These are phyloP conservation scores for Phrynosoma platyrhinos DNA, from an alignment of 2,113 vertebrate genomes.

Conservation along the genomic window DNA sequence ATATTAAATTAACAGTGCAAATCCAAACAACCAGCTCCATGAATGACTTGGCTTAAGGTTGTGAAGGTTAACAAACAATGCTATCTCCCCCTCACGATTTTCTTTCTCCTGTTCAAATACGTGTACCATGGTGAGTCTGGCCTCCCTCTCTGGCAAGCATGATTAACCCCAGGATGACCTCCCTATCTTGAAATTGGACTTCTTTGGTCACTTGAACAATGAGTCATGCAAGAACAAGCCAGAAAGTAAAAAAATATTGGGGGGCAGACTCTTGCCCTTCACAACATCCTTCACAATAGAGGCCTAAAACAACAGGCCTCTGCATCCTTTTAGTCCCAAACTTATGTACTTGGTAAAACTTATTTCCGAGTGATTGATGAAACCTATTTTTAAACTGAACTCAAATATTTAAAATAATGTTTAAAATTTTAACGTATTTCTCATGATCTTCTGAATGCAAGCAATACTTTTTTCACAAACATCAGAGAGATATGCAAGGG, in stretches of 20 bases:
- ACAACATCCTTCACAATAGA: not conserved
- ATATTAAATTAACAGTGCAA: not conserved
- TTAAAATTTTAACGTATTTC: not conserved
- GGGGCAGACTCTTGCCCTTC: not conserved
- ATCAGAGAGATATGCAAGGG: not conserved
- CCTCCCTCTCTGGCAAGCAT: not conserved
- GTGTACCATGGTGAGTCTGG: not conserved
- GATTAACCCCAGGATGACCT: not conserved
- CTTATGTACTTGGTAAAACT: too few relatives aligned
- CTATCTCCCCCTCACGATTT: too few relatives aligned
- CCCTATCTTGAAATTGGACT: not conserved
- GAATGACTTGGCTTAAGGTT: too few relatives aligned
- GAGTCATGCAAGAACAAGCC: not conserved
- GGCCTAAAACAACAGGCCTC: not conserved
- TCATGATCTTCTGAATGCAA: not conserved
- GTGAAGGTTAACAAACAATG: too few relatives aligned
- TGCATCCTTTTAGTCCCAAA: not conserved
- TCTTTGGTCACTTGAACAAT: not conserved
- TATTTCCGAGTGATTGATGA: not conserved
- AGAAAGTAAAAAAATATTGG: not conserved
- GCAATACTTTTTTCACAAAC: not conserved
- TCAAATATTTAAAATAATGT: not conserved
- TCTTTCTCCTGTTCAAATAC: not conserved
- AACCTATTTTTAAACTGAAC: not conserved
- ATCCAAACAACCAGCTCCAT: not conserved